Conservation (phyloP, 2,113 vertebrate genomes). For the Onychorhynchus coronatus region DNA sequence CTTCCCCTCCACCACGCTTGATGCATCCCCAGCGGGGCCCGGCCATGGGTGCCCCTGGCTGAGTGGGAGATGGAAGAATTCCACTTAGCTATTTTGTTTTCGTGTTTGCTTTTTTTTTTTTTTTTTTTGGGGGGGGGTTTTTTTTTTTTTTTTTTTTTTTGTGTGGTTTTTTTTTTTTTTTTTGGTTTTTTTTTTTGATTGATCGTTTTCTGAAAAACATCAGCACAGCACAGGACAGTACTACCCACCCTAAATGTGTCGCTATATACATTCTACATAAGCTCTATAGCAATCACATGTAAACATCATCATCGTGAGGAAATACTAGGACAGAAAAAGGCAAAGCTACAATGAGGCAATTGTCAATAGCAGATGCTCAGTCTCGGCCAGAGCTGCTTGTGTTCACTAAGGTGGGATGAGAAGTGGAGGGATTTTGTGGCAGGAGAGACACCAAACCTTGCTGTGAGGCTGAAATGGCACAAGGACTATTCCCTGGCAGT, state of each 20-base stretch:
- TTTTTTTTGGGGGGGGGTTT: neutral
- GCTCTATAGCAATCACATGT: constrained; percentile 81
- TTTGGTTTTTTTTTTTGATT: constrained; percentile 15
- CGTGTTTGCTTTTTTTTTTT: neutral
- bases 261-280: constrained; percentile 76
- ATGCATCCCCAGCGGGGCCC: constrained; percentile 76
- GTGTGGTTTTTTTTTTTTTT: neutral
- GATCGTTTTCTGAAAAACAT: constrained; percentile 71
- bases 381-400: constrained; percentile 42
- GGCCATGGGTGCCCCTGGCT: neutral
- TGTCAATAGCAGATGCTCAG: constrained; percentile 74
- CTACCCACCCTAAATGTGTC: constrained; percentile 70
- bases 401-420: constrained; percentile 19
- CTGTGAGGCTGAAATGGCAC: neutral
- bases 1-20: constrained; percentile 66
- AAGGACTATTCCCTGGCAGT: neutral
- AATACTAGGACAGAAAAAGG: constrained; percentile 81
- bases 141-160: neutral
- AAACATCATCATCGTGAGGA: constrained; percentile 80
- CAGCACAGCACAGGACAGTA: constrained; percentile 78
- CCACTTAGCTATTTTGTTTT: constrained; percentile 56
- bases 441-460: neutral
- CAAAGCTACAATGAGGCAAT: constrained; percentile 79
- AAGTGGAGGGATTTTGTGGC: neutral
- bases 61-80: constrained; percentile 82